Evolutionary conservation across 2,797 vertebrate genomes (phyloP), one percentile per base, ranked within the genome.

Genomic region (Dryobates pubescens): DNA sequence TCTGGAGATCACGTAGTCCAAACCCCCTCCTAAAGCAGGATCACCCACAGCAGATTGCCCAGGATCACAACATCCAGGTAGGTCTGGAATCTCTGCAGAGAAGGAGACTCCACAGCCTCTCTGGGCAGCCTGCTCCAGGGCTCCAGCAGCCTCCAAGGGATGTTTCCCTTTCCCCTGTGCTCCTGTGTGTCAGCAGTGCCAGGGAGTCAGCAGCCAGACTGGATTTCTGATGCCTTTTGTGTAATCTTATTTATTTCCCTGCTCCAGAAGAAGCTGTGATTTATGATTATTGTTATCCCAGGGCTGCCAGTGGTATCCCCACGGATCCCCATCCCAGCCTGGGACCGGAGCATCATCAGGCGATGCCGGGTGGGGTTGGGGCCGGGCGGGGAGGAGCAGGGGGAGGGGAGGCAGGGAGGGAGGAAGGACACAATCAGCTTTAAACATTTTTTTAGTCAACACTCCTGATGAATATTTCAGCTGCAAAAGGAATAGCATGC

Each of bases 391-490:
- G 45, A 14, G 23, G 12, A 6, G 49, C 8, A 22, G 47, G 10
- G 47, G 18, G 47, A 24, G 10, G 6, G 51, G 22, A 24, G 26
- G 51, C 3, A 26, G 26, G 53, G 13, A 38, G 38, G 38, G 38
- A 13, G 11, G 38, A 13, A 29, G 53, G 26, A 15, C 90, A 91
- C 94, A 86, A 89, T 91, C 94, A 68, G 74, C 61, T 43, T 22
- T 17, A 41, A 83, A 84, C 61, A 90, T 63, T 88, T 71, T 36
- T 34, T 41, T 53, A 93, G 94, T 82, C 90, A 17, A 82, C 43
- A 3, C 80, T 95, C 65, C 90, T 91, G 94, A 94, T 96, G 96
- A 95, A 84, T 95, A 84, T 96, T 96, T 96, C 94, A 96, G 96
- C 70, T 91, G 95, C 89, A 88, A 91, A 91, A 95, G 96, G 95